Percentiles rank a stretch among this genome's conserved stretches.
Evolutionary conservation across 2,888 invertebrate species (phyloP).

Genomic region (Eugnorisma glareosa): DNA sequence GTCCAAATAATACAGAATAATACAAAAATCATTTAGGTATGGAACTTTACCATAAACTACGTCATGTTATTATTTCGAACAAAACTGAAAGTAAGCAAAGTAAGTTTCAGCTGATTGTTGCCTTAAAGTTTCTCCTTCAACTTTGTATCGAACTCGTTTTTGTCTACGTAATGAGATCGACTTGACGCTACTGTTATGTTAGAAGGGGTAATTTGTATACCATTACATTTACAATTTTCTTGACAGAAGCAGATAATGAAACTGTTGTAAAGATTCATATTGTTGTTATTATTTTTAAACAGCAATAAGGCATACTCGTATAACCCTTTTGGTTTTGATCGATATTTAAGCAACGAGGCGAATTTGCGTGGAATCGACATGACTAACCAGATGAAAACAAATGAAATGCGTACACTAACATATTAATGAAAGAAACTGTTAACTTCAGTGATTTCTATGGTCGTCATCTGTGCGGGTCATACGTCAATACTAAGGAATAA

Average conservation of each 20-base stretch:
- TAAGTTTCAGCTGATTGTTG: background rate
- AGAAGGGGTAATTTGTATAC: too few relatives aligned
- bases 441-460: background rate
- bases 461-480: background rate
- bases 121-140: background rate
- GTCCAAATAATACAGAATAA: background rate
- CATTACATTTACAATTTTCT: background rate
- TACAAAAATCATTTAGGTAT: background rate
- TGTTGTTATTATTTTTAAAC: background rate
- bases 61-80: background rate
- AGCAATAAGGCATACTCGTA: too few relatives aligned
- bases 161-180: background rate
- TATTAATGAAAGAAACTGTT: background rate
- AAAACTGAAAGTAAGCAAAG: slow-evolving; percentile 27
- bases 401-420: background rate
- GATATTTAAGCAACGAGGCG: background rate
- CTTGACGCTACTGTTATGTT: background rate
- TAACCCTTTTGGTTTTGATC: background rate
- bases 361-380: background rate
- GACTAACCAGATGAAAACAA: background rate
- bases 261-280: background rate
- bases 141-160: too few relatives aligned
- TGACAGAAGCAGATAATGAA: background rate
- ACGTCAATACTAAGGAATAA: background rate
- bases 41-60: background rate